Evolutionary conservation across 2,113 vertebrate genomes (phyloP).

Genomic region (Nothocercus nigrocapillus): DNA sequence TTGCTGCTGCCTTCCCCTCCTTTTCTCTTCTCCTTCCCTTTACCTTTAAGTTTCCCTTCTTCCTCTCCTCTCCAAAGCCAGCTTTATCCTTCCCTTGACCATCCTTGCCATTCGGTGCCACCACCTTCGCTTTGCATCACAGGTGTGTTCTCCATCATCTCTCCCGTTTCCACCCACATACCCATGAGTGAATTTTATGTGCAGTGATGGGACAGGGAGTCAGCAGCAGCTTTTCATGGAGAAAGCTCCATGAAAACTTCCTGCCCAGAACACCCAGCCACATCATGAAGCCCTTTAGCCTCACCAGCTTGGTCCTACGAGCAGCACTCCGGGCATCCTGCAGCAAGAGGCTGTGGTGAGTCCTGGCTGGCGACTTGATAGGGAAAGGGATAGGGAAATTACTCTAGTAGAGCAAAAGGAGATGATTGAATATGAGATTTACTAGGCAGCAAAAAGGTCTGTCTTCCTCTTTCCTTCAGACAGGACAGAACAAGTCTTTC

Average conservation of each 20-base stretch:
- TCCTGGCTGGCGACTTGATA: background rate
- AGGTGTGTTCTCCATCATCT: background rate
- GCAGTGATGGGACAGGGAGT: background rate
- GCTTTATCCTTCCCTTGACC: background rate
- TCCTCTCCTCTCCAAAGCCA: background rate
- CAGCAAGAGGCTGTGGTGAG: background rate
- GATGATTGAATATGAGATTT: background rate
- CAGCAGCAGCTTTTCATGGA: background rate
- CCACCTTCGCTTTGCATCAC: background rate
- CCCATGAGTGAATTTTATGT: background rate
- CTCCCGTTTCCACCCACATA: background rate
- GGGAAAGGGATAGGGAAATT: background rate
- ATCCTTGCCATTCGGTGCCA: background rate
- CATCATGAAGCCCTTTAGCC: background rate
- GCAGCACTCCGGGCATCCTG: background rate
- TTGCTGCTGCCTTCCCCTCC: background rate
- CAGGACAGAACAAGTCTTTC: conserved; percentile 1
- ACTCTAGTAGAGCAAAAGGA: background rate
- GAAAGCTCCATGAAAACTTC: background rate
- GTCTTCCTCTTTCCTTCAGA: background rate
- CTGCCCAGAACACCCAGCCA: background rate
- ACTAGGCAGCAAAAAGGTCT: background rate
- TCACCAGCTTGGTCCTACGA: no score
- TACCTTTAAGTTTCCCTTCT: background rate
- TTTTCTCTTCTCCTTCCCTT: background rate